Evolutionary conservation across 2,888 invertebrate species (phyloP).

Genomic region (Tiliacea aurago): DNA sequence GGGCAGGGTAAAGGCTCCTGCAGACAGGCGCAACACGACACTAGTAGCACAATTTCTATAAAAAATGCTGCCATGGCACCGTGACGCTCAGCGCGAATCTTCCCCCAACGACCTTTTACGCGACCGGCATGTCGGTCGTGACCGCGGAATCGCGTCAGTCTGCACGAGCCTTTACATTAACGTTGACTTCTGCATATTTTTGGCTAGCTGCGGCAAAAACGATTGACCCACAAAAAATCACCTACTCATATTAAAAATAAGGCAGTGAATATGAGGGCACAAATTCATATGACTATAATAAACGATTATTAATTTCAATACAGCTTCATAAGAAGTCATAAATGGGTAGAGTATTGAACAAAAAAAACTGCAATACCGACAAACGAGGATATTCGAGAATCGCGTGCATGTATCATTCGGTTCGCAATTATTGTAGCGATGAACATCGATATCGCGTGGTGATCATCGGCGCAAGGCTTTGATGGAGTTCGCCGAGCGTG

Average conservation of each 20-base stretch:
- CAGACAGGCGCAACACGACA: too few relatives aligned
- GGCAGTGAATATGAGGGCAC: conserved; percentile 10
- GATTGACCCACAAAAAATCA: conserved; percentile 20
- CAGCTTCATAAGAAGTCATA: conserved; percentile 77
- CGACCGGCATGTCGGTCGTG: too few relatives aligned
- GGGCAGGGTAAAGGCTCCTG: too few relatives aligned
- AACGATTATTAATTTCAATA: conserved; percentile 75
- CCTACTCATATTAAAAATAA: conserved; percentile 10
- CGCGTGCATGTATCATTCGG: conserved; percentile 88
- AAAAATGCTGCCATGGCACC: too few relatives aligned
- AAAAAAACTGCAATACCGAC: conserved; percentile 73
- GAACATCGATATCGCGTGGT: conserved; percentile 88
- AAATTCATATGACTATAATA: conserved; percentile 39
- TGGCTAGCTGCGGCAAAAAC: conserved; percentile 12
- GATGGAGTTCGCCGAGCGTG: conserved; percentile 67
- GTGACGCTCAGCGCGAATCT: too few relatives aligned
- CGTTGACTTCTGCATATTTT: conserved; percentile 9
- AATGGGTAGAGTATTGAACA: conserved; percentile 69
- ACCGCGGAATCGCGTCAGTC: too few relatives aligned
- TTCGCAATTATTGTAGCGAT: conserved; percentile 84
- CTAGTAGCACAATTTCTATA: too few relatives aligned
- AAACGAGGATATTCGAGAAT: conserved; percentile 76
- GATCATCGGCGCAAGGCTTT: conserved; percentile 73
- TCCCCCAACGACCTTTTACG: too few relatives aligned
- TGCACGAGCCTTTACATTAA: not conserved